phyloP scores from a whole-genome alignment of 2,113 vertebrate species.

The Rhabdomys dilectus region DNA sequence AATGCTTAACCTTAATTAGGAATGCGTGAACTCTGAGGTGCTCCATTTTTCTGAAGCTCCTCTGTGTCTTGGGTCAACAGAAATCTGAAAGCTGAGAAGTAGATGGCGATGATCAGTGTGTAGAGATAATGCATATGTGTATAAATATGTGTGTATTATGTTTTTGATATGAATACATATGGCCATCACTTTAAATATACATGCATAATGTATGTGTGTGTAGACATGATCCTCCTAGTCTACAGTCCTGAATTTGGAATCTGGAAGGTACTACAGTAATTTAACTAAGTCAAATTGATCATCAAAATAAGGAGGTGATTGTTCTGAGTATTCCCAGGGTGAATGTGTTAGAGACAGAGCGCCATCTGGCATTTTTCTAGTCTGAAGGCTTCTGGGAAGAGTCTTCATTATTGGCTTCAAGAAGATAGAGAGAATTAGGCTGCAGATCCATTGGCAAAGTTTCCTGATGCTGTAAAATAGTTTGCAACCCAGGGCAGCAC shows the following conservation, averaged over 20 bases:
- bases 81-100: conserved; percentile 23
- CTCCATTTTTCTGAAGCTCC: conserved; percentile 19
- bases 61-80: conserved; percentile 35
- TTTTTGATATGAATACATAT: conserved; percentile 1
- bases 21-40: conserved; percentile 6
- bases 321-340: conserved; percentile 26
- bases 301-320: conserved; percentile 50
- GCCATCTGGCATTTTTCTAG: conserved; percentile 67
- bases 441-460: conserved; percentile 41
- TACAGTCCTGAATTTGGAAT: conserved; percentile 20
- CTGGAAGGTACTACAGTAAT: conserved; percentile 32
- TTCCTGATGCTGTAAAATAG: conserved; percentile 52
- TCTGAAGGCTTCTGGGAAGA: conserved; percentile 50
- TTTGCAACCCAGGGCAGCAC: conserved; percentile 52
- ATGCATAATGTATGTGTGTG: neutral
- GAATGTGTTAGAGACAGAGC: neutral
- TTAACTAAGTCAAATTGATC: conserved; percentile 55
- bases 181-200: conserved; percentile 6
- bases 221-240: neutral
- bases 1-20: neutral
- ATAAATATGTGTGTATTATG: neutral
- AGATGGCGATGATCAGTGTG: neutral
- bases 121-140: neutral
- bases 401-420: conserved; percentile 21
- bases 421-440: conserved; percentile 42